A percentile compares a stretch with the other conserved stretches of the same genome.
These are phyloP conservation scores for Trinectes maculatus DNA, from an alignment of 2,113 vertebrate genomes.

Conservation along the genomic window DNA sequence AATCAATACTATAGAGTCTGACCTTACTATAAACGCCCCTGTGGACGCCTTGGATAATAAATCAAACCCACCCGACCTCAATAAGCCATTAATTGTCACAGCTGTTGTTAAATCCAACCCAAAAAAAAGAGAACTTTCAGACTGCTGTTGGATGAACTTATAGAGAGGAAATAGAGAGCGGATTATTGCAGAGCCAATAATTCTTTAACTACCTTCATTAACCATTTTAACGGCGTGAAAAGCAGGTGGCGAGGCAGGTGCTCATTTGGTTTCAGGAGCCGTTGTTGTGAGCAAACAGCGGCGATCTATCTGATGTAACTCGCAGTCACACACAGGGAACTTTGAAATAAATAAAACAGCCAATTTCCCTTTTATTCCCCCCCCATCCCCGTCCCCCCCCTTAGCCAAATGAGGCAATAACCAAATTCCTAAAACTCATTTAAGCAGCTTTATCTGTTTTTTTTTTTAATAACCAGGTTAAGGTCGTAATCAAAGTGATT, in stretches of 20 bases:
- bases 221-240: constrained; percentile 12
- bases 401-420: background rate
- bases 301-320: constrained; percentile 8
- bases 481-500: background rate
- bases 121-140: too few relatives aligned
- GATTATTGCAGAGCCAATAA: background rate
- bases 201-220: background rate
- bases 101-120: background rate
- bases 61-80: constrained; percentile 3
- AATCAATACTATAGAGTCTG: constrained; percentile 24
- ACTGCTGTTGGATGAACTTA: background rate
- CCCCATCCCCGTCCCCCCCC: too few relatives aligned
- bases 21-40: constrained; percentile 18
- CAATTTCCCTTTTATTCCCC: too few relatives aligned
- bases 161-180: background rate
- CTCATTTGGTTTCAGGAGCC: constrained; percentile 1
- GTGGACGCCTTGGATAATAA: constrained; percentile 8
- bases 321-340: background rate
- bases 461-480: background rate
- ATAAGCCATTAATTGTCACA: constrained; percentile 1
- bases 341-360: too few relatives aligned
- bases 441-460: background rate
- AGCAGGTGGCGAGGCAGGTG: background rate
- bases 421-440: background rate
- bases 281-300: constrained; percentile 3